phyloP scores from a whole-genome alignment of 2,797 vertebrate species.

The Sardinella longiceps region DNA sequence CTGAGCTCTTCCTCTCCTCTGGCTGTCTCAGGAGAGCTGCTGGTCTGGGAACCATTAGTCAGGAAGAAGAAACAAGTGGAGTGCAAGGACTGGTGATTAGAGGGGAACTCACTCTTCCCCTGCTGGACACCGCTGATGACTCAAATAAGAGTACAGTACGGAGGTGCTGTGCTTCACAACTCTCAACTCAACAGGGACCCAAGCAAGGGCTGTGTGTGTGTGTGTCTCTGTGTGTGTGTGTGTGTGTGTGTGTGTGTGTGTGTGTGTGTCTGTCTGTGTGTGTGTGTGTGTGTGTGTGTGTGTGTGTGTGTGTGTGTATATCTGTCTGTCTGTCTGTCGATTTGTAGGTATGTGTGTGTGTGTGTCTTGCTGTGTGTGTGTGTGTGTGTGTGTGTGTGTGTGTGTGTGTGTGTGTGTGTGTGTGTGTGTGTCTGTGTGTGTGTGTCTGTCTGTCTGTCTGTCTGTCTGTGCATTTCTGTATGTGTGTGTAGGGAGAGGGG shows the following conservation, averaged over 20 bases:
- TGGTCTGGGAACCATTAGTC: background rate
- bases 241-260: background rate
- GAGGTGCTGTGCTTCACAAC: background rate
- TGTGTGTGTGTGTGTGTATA: background rate
- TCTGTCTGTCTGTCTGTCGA: too few relatives aligned
- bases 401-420: background rate
- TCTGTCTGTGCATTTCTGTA: background rate
- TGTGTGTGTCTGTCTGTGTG: slow-evolving; percentile 14
- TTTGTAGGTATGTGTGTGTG: background rate
- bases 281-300: background rate
- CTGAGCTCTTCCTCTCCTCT: background rate
- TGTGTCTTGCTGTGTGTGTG: background rate
- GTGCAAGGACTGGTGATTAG: background rate
- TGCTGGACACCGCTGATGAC: background rate
- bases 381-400: background rate
- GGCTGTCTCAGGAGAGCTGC: background rate
- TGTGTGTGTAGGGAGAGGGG: background rate
- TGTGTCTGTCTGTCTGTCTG: background rate
- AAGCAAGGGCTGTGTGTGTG: background rate
- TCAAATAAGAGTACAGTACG: background rate
- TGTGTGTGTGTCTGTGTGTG: background rate
- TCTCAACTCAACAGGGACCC: background rate
- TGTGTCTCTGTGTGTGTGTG: background rate
- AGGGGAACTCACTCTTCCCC: background rate
- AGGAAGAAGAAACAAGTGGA: background rate